Conservation (phyloP, 2,113 vertebrate genomes). For the Poicephalus gulielmi region DNA sequence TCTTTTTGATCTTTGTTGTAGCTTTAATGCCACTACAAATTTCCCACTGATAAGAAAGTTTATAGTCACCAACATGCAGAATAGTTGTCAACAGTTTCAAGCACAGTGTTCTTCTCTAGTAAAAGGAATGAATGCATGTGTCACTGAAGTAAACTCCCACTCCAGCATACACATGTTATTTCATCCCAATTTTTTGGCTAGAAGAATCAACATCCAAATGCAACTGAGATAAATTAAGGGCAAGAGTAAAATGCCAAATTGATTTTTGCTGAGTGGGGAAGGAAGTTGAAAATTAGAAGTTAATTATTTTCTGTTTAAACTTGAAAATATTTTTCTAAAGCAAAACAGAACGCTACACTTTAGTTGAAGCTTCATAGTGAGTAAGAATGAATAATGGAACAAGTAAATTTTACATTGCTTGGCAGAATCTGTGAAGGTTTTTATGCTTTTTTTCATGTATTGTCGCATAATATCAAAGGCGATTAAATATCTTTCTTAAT, state of each 20-base stretch:
- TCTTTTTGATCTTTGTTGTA: background rate
- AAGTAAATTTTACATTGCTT: background rate
- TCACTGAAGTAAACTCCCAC: background rate
- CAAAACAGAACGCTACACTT: background rate
- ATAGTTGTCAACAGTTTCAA: background rate
- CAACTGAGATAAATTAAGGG: background rate
- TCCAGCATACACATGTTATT: background rate
- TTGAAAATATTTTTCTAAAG: background rate
- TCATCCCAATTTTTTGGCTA: background rate
- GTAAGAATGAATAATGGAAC: background rate
- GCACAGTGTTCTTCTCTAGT: background rate
- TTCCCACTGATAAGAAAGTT: background rate
- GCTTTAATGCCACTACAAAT: background rate
- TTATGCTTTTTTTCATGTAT: background rate
- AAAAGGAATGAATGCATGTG: background rate
- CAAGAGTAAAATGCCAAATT: background rate
- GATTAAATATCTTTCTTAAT: background rate
- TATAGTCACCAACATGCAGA: background rate
- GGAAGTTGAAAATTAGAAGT: background rate
- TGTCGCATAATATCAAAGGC: background rate
- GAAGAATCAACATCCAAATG: background rate
- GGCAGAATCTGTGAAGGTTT: background rate
- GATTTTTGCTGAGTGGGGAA: background rate
- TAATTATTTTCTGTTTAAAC: background rate
- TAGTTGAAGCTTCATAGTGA: background rate